Evolutionary conservation across 2,113 vertebrate genomes (phyloP), one percentile per base, ranked within the genome.

Genomic region (Laterallus jamaicensis): DNA sequence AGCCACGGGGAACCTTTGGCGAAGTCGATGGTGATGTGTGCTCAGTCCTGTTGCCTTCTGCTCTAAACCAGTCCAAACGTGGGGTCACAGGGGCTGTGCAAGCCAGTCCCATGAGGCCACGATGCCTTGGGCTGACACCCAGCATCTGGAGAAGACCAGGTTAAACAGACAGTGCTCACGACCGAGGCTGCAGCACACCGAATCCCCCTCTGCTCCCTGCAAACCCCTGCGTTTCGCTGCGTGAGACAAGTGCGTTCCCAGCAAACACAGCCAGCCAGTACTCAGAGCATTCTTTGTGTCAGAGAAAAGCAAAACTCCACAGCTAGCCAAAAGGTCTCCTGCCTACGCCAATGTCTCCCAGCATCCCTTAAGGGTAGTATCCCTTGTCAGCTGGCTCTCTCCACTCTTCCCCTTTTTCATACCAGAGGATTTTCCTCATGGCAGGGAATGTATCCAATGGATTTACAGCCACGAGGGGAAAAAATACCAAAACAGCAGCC

Each of bases 81-180:
- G 20, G 47, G 20, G 49, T 49, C 49, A 20, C 13, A 35, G 52
- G 10, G 39, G 56, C 62, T 63, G 10, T 29, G 31, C 40, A 58
- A 37, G 40, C 47, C 76, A 58, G 25, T 31, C 40, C 60, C 32
- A 20, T 10, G 52, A 55, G 69, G 20, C 39, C 10, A 7, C 2
- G 2, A 4, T 3, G 9, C 9, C 52, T 0, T 2, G 37, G 32
- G 59, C 32, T 83, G 56, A 16, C 42, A 64, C 5, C 15, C 70
- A 73, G 0, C 29, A 16, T 7, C 80, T 84, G 81, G 37, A 83
- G 67, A 76, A 14, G 29, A 11, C 1, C 66, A 62, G 16, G 60
- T 20, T 35, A 12, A n/a, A 4, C 11, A n/a, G 37, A 32, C 1
- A 2, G 22, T 0, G 0, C n/a, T 47, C 2, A 0, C 1, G 5